phyloP scores from a whole-genome alignment of 2,797 vertebrate species.

The Galaxias olidus region DNA sequence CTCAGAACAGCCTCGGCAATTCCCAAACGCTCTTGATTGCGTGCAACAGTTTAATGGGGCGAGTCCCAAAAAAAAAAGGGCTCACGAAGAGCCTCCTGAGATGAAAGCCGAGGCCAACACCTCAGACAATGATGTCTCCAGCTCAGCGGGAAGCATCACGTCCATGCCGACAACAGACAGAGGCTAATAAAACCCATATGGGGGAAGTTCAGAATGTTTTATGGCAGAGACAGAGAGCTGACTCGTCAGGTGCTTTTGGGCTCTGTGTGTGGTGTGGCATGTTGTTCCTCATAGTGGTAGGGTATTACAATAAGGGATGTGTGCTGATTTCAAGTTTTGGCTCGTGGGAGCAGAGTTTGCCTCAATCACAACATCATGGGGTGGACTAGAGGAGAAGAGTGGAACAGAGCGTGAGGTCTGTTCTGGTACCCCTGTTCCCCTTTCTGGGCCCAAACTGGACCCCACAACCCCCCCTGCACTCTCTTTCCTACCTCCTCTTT shows the following conservation, averaged over 20 bases:
- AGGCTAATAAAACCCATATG: too few species aligned
- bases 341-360: conserved; percentile 2
- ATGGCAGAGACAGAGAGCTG: conserved; percentile 19
- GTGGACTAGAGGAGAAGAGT: conserved; percentile 3
- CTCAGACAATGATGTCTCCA: too few species aligned
- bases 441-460: background rate
- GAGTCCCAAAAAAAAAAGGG: too few species aligned
- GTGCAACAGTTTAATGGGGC: too few species aligned
- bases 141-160: too few species aligned
- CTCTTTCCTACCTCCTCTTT: conserved; percentile 1
- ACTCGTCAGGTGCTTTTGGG: conserved; percentile 12
- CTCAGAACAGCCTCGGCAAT: too few species aligned
- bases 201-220: conserved; percentile 19
- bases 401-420: conserved; percentile 24
- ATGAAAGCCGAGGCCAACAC: too few species aligned
- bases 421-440: conserved; percentile 19
- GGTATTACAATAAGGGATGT: background rate
- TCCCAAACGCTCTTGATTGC: too few species aligned
- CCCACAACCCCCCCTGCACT: conserved; percentile 1
- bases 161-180: too few species aligned
- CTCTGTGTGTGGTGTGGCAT: conserved; percentile 14
- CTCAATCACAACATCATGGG: background rate
- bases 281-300: conserved; percentile 26
- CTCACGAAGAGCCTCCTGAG: too few species aligned
- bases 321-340: conserved; percentile 19